Conservation (phyloP, 1,140 invertebrate genomes). For the Aleiodes sp. region DNA sequence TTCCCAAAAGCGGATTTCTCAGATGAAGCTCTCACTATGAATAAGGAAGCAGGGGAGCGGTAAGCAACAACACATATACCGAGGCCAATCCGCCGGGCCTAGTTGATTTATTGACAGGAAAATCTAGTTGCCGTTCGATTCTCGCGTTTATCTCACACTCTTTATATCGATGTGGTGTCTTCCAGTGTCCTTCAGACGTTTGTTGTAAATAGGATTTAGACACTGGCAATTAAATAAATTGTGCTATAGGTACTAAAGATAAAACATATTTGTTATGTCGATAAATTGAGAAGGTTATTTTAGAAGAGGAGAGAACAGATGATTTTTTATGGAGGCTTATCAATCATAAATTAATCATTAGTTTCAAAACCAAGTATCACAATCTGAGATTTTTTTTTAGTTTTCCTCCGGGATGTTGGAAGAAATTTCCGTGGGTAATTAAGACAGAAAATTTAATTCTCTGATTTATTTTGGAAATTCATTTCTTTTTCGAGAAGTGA, state of each 20-base stretch:
- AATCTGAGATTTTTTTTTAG: too few species aligned
- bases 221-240: not conserved
- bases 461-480: too few species aligned
- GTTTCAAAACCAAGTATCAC: too few species aligned
- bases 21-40: not conserved
- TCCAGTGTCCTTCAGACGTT: not conserved
- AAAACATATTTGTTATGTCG: not conserved
- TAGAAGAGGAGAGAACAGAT: too few species aligned
- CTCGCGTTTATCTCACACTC: not conserved
- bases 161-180: not conserved
- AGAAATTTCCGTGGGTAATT: too few species aligned
- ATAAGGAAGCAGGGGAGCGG: slow-evolving; percentile 5
- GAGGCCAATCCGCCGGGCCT: slow-evolving; percentile 41
- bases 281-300: not conserved
- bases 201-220: not conserved
- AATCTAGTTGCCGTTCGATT: slow-evolving; percentile 62
- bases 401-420: too few species aligned
- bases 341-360: too few species aligned
- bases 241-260: not conserved
- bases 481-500: too few species aligned
- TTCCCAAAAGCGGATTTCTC: not conserved
- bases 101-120: slow-evolving; percentile 67
- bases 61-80: slow-evolving; percentile 49
- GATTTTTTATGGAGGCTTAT: too few species aligned
- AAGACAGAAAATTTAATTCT: too few species aligned